phyloP scores from a whole-genome alignment of 2,888 invertebrate species.

The Microctonus hyperodae region DNA sequence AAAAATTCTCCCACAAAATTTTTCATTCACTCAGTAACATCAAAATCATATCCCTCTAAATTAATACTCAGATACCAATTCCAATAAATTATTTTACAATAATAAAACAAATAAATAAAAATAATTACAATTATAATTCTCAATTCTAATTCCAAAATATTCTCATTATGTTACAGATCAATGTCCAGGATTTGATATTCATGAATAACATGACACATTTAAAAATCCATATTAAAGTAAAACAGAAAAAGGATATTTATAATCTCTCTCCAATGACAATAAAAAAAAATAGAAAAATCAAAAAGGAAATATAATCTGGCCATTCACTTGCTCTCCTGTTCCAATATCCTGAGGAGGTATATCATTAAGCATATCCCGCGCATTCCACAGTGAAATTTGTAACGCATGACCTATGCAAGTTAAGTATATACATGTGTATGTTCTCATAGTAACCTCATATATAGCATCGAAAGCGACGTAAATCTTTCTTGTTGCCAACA shows the following conservation, averaged over 20 bases:
- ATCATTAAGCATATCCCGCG: slow-evolving; percentile 32
- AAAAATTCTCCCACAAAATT: too few species aligned
- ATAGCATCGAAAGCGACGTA: slow-evolving; percentile 29
- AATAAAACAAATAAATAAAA: too few species aligned
- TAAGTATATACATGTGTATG: background rate
- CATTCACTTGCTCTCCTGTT: slow-evolving; percentile 31
- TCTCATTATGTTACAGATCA: too few species aligned
- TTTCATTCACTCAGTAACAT: too few species aligned
- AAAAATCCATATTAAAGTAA: background rate
- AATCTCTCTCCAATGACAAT: too few species aligned
- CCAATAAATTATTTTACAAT: too few species aligned
- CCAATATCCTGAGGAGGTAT: slow-evolving; percentile 33
- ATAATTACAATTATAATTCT: too few species aligned
- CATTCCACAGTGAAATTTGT: slow-evolving; percentile 34
- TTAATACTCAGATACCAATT: too few species aligned
- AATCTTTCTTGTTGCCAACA: slow-evolving; percentile 25
- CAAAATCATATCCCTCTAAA: too few species aligned
- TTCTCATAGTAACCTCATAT: background rate
- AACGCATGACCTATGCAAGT: slow-evolving; percentile 34
- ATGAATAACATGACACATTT: background rate
- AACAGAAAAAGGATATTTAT: background rate
- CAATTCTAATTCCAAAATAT: too few species aligned
- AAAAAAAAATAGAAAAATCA: background rate
- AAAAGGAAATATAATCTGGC: slow-evolving; percentile 3
- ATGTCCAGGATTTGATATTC: too few species aligned